Conservation (phyloP, 2,113 vertebrate genomes). For the Vimba vimba region DNA sequence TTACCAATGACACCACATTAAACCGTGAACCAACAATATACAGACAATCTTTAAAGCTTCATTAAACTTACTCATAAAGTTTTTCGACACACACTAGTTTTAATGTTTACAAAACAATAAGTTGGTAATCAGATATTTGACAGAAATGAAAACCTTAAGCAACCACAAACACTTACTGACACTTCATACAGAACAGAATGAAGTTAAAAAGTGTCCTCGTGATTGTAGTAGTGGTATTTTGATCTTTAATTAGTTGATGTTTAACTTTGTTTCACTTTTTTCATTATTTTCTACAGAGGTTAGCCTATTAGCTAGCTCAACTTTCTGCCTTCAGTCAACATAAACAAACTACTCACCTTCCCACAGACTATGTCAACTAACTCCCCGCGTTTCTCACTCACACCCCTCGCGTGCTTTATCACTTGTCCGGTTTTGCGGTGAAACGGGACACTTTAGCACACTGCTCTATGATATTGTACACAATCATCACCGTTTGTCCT, state of each 20-base stretch:
- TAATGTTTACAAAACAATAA: neutral
- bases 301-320: slow-evolving; percentile 45
- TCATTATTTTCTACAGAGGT: neutral
- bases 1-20: neutral
- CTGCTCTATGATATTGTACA: neutral
- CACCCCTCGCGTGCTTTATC: neutral
- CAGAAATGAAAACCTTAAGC: neutral
- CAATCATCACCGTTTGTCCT: slow-evolving; percentile 22
- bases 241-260: neutral
- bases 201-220: neutral
- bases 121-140: neutral
- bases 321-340: slow-evolving; percentile 33
- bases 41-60: neutral
- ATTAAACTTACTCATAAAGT: neutral
- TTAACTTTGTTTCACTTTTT: neutral
- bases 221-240: neutral
- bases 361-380: slow-evolving; percentile 7
- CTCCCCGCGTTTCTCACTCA: neutral
- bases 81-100: neutral
- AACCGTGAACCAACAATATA: neutral
- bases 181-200: neutral
- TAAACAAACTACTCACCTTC: slow-evolving; percentile 33
- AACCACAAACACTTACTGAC: neutral
- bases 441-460: neutral
- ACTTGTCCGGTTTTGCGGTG: neutral